Percentiles rank a stretch among this genome's conserved stretches.
Evolutionary conservation across 2,113 vertebrate genomes (phyloP).

Genomic region (Oreochromis niloticus): DNA sequence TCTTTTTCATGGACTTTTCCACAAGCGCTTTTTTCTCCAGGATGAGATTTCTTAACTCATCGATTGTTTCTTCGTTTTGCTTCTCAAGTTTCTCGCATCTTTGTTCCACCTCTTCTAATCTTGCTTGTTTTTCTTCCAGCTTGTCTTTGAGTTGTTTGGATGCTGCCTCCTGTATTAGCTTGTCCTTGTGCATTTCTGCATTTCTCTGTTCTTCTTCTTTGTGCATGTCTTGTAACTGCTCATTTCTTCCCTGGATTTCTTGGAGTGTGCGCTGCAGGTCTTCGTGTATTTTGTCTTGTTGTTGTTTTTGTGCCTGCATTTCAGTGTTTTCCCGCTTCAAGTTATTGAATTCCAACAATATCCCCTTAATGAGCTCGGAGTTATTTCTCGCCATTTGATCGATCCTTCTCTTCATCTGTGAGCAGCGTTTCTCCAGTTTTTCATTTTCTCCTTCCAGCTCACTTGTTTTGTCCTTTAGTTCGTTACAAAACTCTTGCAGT

Average conservation of each 20-base stretch:
- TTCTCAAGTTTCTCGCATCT: too few relatives aligned
- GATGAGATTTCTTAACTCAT: too few relatives aligned
- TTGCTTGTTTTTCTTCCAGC: not conserved
- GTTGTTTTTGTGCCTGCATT: not conserved
- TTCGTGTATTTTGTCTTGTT: not conserved
- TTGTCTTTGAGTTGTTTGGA: not conserved
- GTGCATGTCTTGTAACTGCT: not conserved
- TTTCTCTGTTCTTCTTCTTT: not conserved
- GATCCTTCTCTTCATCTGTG: not conserved
- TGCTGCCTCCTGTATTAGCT: not conserved
- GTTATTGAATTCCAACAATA: not conserved
- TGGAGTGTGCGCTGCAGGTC: not conserved
- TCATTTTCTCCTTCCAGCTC: not conserved
- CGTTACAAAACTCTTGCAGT: too few relatives aligned
- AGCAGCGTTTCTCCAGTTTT: not conserved
- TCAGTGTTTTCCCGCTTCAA: not conserved
- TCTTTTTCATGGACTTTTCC: too few relatives aligned
- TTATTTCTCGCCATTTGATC: not conserved
- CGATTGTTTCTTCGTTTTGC: too few relatives aligned
- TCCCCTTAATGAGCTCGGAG: not conserved
- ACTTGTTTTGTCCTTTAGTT: not conserved
- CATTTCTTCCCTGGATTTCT: not conserved
- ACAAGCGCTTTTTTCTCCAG: too few relatives aligned
- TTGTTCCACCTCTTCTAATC: too few relatives aligned
- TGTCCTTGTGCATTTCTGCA: not conserved